phyloP scores from a whole-genome alignment of 2,888 invertebrate species.

The Cloeon dipterum region DNA sequence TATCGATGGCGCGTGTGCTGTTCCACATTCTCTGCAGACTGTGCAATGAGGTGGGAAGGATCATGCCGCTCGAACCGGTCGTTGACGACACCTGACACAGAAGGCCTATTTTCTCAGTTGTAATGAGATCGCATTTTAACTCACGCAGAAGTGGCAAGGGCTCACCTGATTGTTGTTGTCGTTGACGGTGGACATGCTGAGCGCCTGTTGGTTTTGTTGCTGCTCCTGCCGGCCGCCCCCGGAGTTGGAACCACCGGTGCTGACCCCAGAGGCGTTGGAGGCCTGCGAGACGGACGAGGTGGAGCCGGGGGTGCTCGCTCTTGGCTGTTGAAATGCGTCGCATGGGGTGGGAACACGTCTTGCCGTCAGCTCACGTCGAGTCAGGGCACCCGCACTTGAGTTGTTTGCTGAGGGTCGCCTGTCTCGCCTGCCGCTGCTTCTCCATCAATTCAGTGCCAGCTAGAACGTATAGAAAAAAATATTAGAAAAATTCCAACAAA shows the following conservation, averaged over 20 bases:
- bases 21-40: conserved; percentile 28
- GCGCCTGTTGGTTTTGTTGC: conserved; percentile 7
- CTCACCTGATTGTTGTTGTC: conserved; percentile 13
- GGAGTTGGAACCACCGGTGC: conserved; percentile 13
- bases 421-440: conserved; percentile 61
- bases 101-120: too few relatives aligned
- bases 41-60: conserved; percentile 24
- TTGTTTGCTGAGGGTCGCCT: conserved; percentile 52
- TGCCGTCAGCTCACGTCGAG: conserved; percentile 50
- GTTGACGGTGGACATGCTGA: conserved; percentile 8
- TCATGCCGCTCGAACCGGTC: conserved; percentile 40
- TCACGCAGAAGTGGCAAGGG: too few relatives aligned
- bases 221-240: conserved; percentile 7
- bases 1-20: conserved; percentile 14
- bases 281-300: conserved; percentile 11
- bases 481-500: too few relatives aligned
- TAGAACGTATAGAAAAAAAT: too few relatives aligned
- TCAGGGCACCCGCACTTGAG: conserved; percentile 62
- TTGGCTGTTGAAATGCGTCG: conserved; percentile 42
- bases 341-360: conserved; percentile 54
- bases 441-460: conserved; percentile 85
- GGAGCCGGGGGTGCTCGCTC: conserved; percentile 15
- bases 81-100: conserved; percentile 54
- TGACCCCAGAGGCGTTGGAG: conserved; percentile 16
- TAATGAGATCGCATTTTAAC: too few relatives aligned